Evolutionary conservation across 2,797 vertebrate genomes (phyloP).

Genomic region (Melanotaenia boesemani): DNA sequence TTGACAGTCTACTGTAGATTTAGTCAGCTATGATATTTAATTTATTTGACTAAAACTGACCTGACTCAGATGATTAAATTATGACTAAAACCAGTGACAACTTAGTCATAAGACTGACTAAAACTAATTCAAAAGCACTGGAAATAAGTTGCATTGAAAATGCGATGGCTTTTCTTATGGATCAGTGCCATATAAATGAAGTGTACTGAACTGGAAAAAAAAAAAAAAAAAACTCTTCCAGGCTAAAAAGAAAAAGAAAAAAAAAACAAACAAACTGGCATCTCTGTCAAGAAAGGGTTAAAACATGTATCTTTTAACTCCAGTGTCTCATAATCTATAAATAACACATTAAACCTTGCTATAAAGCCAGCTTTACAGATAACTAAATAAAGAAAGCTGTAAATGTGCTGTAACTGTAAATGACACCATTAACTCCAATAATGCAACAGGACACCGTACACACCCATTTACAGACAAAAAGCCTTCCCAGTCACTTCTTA

Average conservation of each 20-base stretch:
- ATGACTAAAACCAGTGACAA: too few relatives aligned
- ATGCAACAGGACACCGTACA: constrained; percentile 34
- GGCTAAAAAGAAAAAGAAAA: not conserved
- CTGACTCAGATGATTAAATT: too few relatives aligned
- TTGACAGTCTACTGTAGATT: too few relatives aligned
- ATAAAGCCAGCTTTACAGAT: not conserved
- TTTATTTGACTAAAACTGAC: too few relatives aligned
- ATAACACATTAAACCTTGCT: not conserved
- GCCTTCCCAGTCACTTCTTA: constrained; percentile 40
- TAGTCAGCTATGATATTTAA: too few relatives aligned
- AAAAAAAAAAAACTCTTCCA: not conserved
- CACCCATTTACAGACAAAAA: constrained; percentile 34
- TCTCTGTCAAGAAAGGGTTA: not conserved
- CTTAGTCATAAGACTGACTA: too few relatives aligned
- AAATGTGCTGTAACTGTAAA: constrained; percentile 45
- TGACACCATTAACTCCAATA: constrained; percentile 45
- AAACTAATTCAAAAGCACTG: not conserved
- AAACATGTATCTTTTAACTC: not conserved
- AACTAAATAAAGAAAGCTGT: constrained; percentile 5
- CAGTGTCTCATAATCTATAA: not conserved
- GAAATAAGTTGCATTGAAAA: too few relatives aligned
- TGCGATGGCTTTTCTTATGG: not conserved
- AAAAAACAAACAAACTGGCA: not conserved
- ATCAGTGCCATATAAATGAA: not conserved
- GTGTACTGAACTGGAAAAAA: not conserved